These are phyloP conservation scores for Luscinia megarhynchos DNA, from an alignment of 2,797 vertebrate species.

Conservation along the genomic window DNA sequence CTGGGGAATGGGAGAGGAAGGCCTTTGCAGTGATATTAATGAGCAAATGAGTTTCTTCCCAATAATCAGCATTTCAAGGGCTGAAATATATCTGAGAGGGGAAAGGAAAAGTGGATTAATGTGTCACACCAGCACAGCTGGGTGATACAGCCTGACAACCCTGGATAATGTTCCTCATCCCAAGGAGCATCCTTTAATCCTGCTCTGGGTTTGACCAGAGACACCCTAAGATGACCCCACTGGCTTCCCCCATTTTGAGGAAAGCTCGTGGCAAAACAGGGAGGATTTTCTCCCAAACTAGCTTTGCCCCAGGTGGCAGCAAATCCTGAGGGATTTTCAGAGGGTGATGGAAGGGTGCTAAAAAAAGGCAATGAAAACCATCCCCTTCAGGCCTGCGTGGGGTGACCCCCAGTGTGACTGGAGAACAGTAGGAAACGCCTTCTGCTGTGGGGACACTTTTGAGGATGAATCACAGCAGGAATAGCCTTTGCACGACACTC, in stretches of 20 bases:
- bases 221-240: background rate
- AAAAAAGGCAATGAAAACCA: background rate
- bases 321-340: background rate
- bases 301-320: background rate
- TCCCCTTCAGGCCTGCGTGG: background rate
- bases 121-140: accelerated
- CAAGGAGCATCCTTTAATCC: background rate
- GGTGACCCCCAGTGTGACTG: background rate
- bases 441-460: background rate
- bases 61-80: background rate
- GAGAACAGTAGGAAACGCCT: background rate
- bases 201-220: background rate
- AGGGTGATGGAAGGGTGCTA: background rate
- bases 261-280: background rate
- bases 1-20: background rate
- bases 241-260: background rate
- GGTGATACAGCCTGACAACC: background rate
- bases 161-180: background rate
- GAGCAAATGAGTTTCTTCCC: background rate
- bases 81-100: background rate
- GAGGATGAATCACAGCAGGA: background rate
- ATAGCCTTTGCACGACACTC: background rate
- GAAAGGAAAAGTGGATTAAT: background rate
- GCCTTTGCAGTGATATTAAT: background rate
- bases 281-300: background rate